Conservation (phyloP, 1,140 invertebrate species). For the Drosophila miranda region DNA sequence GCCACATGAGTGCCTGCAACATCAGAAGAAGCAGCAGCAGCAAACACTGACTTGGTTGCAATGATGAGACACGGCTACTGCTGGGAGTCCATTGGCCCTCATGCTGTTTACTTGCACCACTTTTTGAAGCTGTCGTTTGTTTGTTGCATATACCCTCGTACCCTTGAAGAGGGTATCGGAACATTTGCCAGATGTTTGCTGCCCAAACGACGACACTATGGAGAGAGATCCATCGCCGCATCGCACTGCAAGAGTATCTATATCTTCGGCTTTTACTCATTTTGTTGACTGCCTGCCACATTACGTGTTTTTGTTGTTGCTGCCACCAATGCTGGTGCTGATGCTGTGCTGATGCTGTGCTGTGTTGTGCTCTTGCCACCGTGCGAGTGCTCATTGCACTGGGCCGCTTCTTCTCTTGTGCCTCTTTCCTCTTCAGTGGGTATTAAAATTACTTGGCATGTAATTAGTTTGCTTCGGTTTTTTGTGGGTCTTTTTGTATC, state of each 20-base stretch:
- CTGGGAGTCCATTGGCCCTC: constrained; percentile 68
- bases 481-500: constrained; percentile 23
- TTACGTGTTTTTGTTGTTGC: constrained; percentile 46
- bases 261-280: background rate
- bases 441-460: constrained; percentile 78
- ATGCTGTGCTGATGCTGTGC: constrained; percentile 9
- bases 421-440: constrained; percentile 47
- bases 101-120: constrained; percentile 69
- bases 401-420: constrained; percentile 4
- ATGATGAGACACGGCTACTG: constrained; percentile 36
- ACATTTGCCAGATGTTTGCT: no score
- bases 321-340: constrained; percentile 1
- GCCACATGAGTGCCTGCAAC: no score
- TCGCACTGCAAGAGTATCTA: background rate
- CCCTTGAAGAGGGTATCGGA: no score
- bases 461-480: constrained; percentile 69
- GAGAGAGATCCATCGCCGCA: no score
- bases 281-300: constrained; percentile 39
- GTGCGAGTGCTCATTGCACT: constrained; percentile 65
- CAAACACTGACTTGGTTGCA: constrained; percentile 16
- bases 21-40: no score
- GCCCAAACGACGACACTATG: no score
- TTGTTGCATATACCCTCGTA: background rate
- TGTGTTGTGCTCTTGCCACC: constrained; percentile 38
- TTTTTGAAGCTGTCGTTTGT: constrained; percentile 46